Evolutionary conservation across 2,113 vertebrate genomes (phyloP).

Genomic region (Triplophysa rosa): DNA sequence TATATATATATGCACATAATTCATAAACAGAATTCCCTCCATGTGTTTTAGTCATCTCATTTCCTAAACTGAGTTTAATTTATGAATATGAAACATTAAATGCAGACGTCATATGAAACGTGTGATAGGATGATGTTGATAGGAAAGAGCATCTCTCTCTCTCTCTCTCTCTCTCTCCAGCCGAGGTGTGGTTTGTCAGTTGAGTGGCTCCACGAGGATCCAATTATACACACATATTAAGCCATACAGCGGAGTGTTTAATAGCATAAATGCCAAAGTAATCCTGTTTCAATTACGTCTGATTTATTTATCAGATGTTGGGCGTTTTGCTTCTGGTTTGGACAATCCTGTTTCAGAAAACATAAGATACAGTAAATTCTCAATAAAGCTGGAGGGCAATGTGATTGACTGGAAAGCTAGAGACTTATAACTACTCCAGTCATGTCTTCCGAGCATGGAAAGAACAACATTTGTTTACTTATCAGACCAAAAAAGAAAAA

Average conservation of each 20-base stretch:
- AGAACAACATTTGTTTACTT: too few species aligned
- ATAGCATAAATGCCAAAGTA: slow-evolving; percentile 32
- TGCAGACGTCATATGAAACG: too few species aligned
- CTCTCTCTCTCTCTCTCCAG: background rate
- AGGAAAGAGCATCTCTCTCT: slow-evolving; percentile 4
- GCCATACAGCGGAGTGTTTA: slow-evolving; percentile 31
- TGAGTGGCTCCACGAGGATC: slow-evolving; percentile 36
- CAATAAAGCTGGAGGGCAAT: too few species aligned
- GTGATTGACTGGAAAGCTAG: too few species aligned
- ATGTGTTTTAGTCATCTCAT: background rate
- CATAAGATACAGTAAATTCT: too few species aligned
- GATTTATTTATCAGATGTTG: background rate
- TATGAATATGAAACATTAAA: background rate
- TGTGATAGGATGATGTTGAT: background rate
- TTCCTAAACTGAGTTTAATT: background rate
- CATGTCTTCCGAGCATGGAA: too few species aligned
- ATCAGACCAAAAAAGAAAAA: too few species aligned
- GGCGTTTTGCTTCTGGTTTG: background rate
- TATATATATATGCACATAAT: background rate
- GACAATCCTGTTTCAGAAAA: background rate
- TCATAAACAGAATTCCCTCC: background rate
- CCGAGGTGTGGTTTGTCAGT: slow-evolving; percentile 32
- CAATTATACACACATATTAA: slow-evolving; percentile 48
- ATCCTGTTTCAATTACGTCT: slow-evolving; percentile 19
- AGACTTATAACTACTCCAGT: too few species aligned